Conservation (phyloP, 2,113 vertebrate genomes). For the Vireo altiloquus region DNA sequence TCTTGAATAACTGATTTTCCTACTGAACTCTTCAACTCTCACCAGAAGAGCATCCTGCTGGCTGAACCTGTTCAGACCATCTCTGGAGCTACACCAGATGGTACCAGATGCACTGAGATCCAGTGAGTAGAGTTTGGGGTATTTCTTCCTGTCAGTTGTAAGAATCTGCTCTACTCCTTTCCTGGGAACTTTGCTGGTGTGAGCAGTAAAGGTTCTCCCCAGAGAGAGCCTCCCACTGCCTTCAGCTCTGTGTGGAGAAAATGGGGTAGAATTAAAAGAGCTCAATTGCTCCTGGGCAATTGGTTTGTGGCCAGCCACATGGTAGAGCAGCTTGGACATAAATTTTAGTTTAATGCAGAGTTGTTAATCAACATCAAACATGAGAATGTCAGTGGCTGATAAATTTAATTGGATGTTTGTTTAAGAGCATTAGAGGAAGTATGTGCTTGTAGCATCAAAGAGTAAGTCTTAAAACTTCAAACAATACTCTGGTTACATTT, state of each 20-base stretch:
- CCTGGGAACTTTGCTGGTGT: neutral
- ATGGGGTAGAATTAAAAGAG: conserved; percentile 2
- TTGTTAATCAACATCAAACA: conserved; percentile 11
- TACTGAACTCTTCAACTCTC: neutral
- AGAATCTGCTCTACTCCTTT: neutral
- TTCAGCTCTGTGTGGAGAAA: neutral
- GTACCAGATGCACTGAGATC: neutral
- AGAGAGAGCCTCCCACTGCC: neutral
- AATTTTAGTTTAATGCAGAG: neutral
- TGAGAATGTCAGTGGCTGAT: neutral
- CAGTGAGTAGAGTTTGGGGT: neutral
- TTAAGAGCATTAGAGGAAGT: neutral
- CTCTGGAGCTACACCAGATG: neutral
- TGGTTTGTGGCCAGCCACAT: neutral
- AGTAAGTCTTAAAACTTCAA: neutral
- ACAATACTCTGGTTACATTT: neutral
- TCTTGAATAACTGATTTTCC: neutral
- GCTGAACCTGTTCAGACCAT: neutral
- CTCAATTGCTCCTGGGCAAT: neutral
- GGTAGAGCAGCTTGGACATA: neutral
- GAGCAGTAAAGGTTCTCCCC: neutral
- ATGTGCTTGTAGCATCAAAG: neutral
- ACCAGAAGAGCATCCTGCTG: neutral
- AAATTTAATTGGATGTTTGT: neutral
- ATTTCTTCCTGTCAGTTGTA: neutral